Conservation (phyloP, 64 coral and sea anemone species). For the Stichodactyla mertensii region DNA sequence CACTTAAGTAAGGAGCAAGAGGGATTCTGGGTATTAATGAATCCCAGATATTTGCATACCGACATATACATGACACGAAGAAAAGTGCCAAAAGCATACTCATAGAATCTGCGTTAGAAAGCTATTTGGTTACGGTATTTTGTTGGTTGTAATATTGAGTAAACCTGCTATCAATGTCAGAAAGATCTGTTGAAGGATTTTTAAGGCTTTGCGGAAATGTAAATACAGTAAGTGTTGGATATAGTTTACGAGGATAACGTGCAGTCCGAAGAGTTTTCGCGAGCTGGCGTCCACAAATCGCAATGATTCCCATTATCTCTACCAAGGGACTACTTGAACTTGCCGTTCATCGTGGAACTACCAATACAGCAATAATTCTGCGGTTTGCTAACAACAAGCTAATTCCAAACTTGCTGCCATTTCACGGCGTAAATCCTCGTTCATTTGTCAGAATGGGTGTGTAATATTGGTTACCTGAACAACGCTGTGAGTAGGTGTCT, state of each 20-base stretch:
- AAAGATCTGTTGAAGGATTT: background rate
- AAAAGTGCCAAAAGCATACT: background rate
- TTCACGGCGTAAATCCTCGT: constrained; percentile 40
- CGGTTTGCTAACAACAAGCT: constrained; percentile 36
- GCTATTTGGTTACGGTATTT: constrained; percentile 7
- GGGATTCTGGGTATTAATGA: no score
- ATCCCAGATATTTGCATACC: no score
- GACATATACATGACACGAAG: background rate
- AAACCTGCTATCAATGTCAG: background rate
- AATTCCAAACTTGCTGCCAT: constrained; percentile 38
- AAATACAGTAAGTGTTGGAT: background rate
- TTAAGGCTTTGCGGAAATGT: background rate
- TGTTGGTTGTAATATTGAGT: background rate
- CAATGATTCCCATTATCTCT: no score
- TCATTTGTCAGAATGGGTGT: constrained; percentile 10
- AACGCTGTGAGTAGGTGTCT: no score
- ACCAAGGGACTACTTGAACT: constrained; percentile 46
- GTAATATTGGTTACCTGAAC: background rate
- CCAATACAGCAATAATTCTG: constrained; percentile 39
- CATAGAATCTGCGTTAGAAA: background rate
- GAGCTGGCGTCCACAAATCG: no score
- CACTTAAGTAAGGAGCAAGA: no score
- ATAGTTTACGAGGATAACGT: constrained; percentile 13
- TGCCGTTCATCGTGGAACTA: constrained; percentile 39
- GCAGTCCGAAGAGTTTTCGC: no score